Conservation (phyloP, 2,113 vertebrate genomes). For the Onychostoma macrolepis region DNA sequence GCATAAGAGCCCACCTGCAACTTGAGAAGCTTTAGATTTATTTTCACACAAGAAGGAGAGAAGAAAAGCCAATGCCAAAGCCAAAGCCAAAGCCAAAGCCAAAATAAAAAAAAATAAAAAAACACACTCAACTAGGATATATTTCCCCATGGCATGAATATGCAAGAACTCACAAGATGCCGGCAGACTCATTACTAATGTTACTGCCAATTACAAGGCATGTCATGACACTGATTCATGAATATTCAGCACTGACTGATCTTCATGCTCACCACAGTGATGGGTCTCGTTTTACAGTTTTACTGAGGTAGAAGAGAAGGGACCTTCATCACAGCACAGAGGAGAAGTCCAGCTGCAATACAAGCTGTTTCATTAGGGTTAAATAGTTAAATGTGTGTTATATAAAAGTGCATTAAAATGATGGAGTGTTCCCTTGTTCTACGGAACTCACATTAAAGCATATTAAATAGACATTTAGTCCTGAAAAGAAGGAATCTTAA, state of each 20-base stretch:
- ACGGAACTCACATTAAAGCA: constrained; percentile 84
- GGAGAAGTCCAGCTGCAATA: constrained; percentile 77
- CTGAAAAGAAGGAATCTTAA: constrained; percentile 78
- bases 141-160: constrained; percentile 81
- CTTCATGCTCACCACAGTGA: constrained; percentile 73
- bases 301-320: constrained; percentile 80
- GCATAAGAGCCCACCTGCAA: constrained; percentile 78
- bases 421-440: constrained; percentile 79
- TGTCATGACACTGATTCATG: constrained; percentile 84
- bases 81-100: no score
- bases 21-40: constrained; percentile 71
- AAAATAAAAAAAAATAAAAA: constrained; percentile 41
- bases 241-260: constrained; percentile 81
- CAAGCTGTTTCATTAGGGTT: constrained; percentile 80
- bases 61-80: neutral
- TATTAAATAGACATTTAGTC: constrained; percentile 85
- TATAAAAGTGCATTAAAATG: constrained; percentile 86
- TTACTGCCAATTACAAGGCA: constrained; percentile 85
- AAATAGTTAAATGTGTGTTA: constrained; percentile 85
- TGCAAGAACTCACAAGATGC: constrained; percentile 77
- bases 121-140: constrained; percentile 71
- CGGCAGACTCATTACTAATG: constrained; percentile 82
- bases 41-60: constrained; percentile 63
- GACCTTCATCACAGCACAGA: constrained; percentile 79
- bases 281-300: constrained; percentile 80